A percentile compares a stretch with the other conserved stretches of the same genome.
Conservation (phyloP, 2,113 vertebrate genomes). For the Argyrosomus japonicus region DNA sequence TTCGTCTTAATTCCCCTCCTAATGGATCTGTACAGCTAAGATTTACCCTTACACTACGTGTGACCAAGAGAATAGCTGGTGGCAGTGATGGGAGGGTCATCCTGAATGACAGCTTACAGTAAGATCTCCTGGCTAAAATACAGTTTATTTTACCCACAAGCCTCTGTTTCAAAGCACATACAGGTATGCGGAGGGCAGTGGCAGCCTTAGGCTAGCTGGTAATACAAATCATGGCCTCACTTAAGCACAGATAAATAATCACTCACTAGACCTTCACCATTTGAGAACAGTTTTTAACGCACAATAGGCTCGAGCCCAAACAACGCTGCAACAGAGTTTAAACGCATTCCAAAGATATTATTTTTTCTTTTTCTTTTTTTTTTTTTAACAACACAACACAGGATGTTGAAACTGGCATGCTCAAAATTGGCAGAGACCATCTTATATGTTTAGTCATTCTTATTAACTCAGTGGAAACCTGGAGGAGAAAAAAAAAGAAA, state of each 20-base stretch:
- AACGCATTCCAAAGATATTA: constrained; percentile 83
- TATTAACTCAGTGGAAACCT: constrained; percentile 38
- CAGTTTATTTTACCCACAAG: constrained; percentile 52
- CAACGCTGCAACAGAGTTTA: constrained; percentile 83
- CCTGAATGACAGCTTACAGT: constrained; percentile 53
- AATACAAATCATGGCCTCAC: constrained; percentile 80
- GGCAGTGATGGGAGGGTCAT: constrained; percentile 75
- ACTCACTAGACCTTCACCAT: constrained; percentile 84
- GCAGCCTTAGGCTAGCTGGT: constrained; percentile 77
- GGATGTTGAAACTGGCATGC: constrained; percentile 87
- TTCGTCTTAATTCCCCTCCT: constrained; percentile 72
- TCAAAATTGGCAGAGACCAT: constrained; percentile 81
- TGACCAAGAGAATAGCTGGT: constrained; percentile 63
- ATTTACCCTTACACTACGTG: constrained; percentile 54
- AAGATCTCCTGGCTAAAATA: constrained; percentile 51
- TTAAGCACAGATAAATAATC: constrained; percentile 83
- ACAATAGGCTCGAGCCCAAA: constrained; percentile 77
- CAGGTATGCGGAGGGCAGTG: constrained; percentile 78
- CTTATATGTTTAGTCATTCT: constrained; percentile 54
- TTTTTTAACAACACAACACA: constrained; percentile 83
- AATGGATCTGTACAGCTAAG: constrained; percentile 71
- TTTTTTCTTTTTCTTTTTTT: constrained; percentile 44
- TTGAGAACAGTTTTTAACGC: constrained; percentile 75
- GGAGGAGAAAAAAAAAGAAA: constrained; percentile 32
- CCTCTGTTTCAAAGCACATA: constrained; percentile 74